These are phyloP conservation scores for Syrphus vitripennis DNA, from an alignment of 2,888 invertebrate genomes.

Conservation along the genomic window DNA sequence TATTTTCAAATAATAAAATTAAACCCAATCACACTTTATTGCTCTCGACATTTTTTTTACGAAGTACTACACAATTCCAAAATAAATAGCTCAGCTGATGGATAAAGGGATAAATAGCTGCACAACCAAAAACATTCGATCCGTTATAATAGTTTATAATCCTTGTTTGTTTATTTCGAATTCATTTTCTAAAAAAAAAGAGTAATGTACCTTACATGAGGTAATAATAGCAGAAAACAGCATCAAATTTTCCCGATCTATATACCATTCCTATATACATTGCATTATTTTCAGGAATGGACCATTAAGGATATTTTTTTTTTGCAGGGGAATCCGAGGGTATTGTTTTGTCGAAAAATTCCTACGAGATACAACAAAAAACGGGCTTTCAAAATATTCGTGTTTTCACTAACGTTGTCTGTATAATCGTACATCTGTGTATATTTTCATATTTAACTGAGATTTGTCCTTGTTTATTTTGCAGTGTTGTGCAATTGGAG, in stretches of 20 bases:
- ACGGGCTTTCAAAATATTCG: conserved; percentile 50
- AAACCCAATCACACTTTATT: neutral
- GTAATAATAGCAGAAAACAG: conserved; percentile 33
- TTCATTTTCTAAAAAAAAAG: conserved; percentile 9
- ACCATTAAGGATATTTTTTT: conserved; percentile 24
- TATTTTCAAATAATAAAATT: neutral
- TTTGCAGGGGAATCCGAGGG: neutral
- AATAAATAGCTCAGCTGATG: neutral
- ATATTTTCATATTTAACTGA: conserved; percentile 36
- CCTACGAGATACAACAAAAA: too few relatives aligned
- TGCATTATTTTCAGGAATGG: conserved; percentile 30
- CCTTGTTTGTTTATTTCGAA: conserved; percentile 43
- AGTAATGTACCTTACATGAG: conserved; percentile 47
- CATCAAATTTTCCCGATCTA: conserved; percentile 20
- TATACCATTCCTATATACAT: conserved; percentile 10
- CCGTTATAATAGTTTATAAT: conserved; percentile 38
- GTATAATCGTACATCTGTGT: conserved; percentile 11
- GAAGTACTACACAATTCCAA: neutral
- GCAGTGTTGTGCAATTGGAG: neutral
- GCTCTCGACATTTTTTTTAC: neutral
- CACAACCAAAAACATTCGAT: neutral
- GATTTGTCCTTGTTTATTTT: conserved; percentile 66
- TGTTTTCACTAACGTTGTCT: conserved; percentile 40
- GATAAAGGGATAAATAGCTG: neutral
- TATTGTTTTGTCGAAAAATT: too few relatives aligned